phyloP scores from a whole-genome alignment of 2,797 vertebrate species.

The Hemibagrus guttatus region DNA sequence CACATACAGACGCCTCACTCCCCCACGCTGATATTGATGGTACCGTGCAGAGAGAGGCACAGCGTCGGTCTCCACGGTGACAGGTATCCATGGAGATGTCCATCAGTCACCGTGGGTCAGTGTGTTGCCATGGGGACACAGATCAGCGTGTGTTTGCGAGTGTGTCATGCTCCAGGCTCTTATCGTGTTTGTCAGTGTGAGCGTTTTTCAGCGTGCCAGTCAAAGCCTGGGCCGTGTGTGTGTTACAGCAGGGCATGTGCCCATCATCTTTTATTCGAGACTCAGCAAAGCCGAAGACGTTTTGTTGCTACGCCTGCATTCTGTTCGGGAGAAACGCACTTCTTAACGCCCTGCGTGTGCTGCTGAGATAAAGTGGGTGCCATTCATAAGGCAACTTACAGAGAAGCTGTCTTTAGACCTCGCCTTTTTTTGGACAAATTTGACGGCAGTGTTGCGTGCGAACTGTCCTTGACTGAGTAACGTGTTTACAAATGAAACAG shows the following conservation, averaged over 20 bases:
- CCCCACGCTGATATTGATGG: conserved; percentile 59
- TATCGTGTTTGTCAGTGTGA: conserved; percentile 73
- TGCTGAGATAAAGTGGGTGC: conserved; percentile 5
- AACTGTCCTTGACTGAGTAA: not conserved
- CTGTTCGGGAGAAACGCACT: not conserved
- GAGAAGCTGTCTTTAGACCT: not conserved
- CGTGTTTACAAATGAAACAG: not conserved
- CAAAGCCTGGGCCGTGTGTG: conserved; percentile 42
- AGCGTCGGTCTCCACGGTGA: conserved; percentile 70
- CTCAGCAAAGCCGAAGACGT: conserved; percentile 6
- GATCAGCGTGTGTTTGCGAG: conserved; percentile 45
- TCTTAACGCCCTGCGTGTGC: not conserved
- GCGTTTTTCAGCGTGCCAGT: conserved; percentile 71
- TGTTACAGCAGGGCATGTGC: conserved; percentile 1
- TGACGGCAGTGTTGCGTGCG: not conserved
- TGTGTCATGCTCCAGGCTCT: conserved; percentile 44
- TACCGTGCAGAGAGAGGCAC: conserved; percentile 61
- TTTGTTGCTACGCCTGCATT: not conserved
- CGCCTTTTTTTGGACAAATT: not conserved
- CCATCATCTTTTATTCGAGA: conserved; percentile 23
- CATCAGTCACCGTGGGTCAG: conserved; percentile 73
- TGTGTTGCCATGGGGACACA: conserved; percentile 65
- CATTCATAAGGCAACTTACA: not conserved
- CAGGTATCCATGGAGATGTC: conserved; percentile 77
- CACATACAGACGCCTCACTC: conserved; percentile 20